phyloP scores from a whole-genome alignment of 2,113 vertebrate species.

The Eleginops maclovinus region DNA sequence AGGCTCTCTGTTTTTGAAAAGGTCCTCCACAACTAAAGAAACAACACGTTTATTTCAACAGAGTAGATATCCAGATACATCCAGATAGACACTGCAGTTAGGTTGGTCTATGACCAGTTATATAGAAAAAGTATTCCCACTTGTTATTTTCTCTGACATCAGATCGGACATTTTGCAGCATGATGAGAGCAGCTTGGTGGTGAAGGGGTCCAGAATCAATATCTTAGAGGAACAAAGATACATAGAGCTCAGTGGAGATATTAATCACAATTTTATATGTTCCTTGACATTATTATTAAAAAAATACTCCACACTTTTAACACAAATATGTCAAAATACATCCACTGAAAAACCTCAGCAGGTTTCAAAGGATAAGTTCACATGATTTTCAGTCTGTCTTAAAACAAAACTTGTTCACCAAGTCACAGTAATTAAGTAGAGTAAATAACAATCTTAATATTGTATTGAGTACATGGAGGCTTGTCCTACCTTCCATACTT shows the following conservation, averaged over 20 bases:
- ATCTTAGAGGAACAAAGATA: constrained; percentile 81
- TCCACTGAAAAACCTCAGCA: background rate
- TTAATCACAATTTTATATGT: background rate
- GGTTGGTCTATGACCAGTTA: background rate
- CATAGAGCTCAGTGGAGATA: background rate
- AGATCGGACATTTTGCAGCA: constrained; percentile 98
- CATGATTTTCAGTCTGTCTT: background rate
- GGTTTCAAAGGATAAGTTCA: background rate
- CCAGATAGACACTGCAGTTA: background rate
- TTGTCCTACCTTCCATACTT: constrained; percentile 83
- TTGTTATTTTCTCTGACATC: constrained; percentile 90
- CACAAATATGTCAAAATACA: background rate
- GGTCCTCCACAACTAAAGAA: constrained; percentile 92
- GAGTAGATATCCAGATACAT: background rate
- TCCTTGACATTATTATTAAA: background rate
- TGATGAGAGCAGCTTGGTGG: constrained; percentile 92
- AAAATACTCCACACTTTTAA: constrained; percentile 13
- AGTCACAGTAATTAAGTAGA: background rate
- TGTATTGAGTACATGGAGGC: background rate
- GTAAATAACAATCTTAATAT: background rate
- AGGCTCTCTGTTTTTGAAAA: constrained; percentile 93
- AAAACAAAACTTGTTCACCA: background rate
- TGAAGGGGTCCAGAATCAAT: constrained; percentile 94
- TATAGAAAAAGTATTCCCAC: constrained; percentile 73
- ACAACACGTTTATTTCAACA: constrained; percentile 34